Base-by-base conservation (phyloP, 30 jellyfish, hydroid and myxozoan species). In the Cassiopea andromeda region DNA sequence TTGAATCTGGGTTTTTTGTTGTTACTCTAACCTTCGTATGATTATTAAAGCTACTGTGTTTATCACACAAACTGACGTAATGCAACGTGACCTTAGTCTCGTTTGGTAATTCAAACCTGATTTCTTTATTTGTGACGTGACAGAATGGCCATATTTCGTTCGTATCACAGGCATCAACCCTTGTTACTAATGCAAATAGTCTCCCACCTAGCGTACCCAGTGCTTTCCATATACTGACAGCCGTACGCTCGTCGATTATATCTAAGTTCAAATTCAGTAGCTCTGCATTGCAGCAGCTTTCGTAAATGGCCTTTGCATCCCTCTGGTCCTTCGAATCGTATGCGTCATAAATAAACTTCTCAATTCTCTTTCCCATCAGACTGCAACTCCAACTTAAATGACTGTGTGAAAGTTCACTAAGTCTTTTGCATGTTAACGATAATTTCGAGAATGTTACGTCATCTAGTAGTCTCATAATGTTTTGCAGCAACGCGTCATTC, bases 111-210 rank as follows among this genome's bases (percentile, higher is more conserved):
- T 54, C 84, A 16, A 75, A 76, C 58, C 60, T 60, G 15, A 73
- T 19, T 48, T 75, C 88, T 48, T 86, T 86, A 12, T 10, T 76
- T 48, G 67, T 44, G 16, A 86, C 66, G 2, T 86, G 88, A 58
- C 93, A 86, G 64, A 86, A 86, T 14, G 93, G 93, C 93, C 93
- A 86, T 27, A 86, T 38, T 43, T 86, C 93, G 0, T 59, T 58
- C 57, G 87, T 59, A n/a, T 60, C 70, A 48, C 72, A 61, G 2
- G 66, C 45, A 44, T n/a, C 17, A 1, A 86, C 66, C 57, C 48
- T 77, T 1, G 67, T 76, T 7, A 77, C 19, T 78, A 86, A 58
- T 19, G 88, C 44, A 38, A 86, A 75, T 60, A 86, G 27, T 38
- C 50, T 60, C 19, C 82, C 93, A 14, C 76, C 93, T 14, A 76